Conservation (phyloP, 2,797 vertebrate genomes). For the Bradypodion pumilum region DNA sequence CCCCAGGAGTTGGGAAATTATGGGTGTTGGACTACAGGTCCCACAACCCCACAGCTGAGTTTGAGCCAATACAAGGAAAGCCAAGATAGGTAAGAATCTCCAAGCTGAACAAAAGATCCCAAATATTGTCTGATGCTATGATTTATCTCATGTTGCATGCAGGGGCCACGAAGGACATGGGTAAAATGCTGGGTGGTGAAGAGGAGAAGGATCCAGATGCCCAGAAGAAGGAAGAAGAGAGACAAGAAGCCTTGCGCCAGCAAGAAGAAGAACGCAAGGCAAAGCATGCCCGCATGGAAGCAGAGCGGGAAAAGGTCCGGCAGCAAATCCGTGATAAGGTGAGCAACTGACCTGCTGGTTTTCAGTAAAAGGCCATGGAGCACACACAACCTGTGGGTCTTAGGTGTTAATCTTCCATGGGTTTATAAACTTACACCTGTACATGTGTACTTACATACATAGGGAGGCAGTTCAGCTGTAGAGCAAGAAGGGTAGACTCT, state of each 20-base stretch:
- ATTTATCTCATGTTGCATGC: neutral
- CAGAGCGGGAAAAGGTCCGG: conserved; percentile 95
- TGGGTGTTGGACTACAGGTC: too few relatives aligned
- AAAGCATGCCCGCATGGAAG: conserved; percentile 96
- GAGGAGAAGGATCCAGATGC: conserved; percentile 98
- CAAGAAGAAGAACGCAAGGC: conserved; percentile 97
- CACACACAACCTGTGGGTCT: neutral
- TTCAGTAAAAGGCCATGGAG: neutral
- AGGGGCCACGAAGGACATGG: conserved; percentile 99
- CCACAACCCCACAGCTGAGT: too few relatives aligned
- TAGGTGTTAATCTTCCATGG: neutral
- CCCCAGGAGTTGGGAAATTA: neutral
- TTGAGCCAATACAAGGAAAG: neutral
- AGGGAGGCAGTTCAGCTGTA: too few relatives aligned
- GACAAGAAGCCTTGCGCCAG: conserved; percentile 94
- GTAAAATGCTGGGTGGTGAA: conserved; percentile 97
- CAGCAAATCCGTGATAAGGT: conserved; percentile 99
- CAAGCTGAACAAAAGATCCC: neutral
- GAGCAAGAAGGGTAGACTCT: too few relatives aligned
- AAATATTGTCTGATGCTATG: neutral
- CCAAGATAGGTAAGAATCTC: neutral
- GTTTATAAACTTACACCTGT: too few relatives aligned
- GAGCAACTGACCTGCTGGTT: conserved; percentile 11
- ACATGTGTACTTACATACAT: too few relatives aligned
- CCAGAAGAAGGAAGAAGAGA: conserved; percentile 96